Evolutionary conservation across 2,113 vertebrate genomes (phyloP).

Genomic region (Struthidea cinerea): DNA sequence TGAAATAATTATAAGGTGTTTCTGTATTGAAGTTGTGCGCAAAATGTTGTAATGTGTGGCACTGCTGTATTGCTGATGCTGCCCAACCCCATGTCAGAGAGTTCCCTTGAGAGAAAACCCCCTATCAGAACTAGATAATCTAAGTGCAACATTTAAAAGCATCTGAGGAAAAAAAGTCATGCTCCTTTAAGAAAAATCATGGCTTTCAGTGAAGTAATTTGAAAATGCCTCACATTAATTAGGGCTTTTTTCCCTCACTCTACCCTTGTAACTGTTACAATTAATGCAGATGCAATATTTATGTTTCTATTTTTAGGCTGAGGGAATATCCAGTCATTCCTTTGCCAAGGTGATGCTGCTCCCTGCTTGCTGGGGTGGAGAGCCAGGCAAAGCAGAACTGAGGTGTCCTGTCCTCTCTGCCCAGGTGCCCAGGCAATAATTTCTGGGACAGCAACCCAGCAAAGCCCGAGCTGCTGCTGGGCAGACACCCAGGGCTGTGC

Average conservation of each 20-base stretch:
- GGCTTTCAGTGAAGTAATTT: background rate
- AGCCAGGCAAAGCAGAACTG: accelerated
- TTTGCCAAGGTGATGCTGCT: background rate
- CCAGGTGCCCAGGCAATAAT: accelerated
- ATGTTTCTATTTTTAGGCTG: background rate
- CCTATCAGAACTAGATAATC: background rate
- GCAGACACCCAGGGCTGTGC: background rate
- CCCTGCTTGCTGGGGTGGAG: background rate
- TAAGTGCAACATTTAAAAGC: background rate
- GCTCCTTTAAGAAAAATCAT: background rate
- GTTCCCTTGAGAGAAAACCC: background rate
- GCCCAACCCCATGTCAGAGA: background rate
- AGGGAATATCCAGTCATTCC: constrained; percentile 8
- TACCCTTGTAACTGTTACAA: background rate
- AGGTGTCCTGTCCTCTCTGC: background rate
- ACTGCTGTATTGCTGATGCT: background rate
- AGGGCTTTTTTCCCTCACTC: background rate
- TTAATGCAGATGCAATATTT: background rate
- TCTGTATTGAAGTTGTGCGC: background rate
- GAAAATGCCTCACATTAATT: background rate
- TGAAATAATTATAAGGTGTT: background rate
- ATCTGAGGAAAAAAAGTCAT: background rate
- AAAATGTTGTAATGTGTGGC: background rate
- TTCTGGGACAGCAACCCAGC: background rate
- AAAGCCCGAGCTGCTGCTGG: background rate